A percentile compares a stretch with the other conserved stretches of the same genome.
Evolutionary conservation across 1,140 invertebrate genomes (phyloP).

Genomic region (Mylabris phalerata): DNA sequence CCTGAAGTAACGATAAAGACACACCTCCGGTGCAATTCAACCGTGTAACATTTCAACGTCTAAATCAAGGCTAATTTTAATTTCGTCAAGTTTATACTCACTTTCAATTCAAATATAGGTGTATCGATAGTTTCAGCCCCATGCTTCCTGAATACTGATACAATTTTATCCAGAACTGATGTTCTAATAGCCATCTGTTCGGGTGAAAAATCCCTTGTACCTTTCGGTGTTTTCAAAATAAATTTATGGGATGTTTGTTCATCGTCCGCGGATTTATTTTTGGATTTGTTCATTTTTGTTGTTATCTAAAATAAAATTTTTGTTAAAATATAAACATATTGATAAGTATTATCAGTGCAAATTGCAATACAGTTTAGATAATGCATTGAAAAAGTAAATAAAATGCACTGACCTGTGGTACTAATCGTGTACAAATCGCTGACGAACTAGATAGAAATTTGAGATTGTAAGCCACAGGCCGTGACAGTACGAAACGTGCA

Average conservation of each 20-base stretch:
- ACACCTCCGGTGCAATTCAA: not conserved
- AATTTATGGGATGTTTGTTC: slow-evolving; percentile 65
- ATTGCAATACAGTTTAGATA: too few species aligned
- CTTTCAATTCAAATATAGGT: slow-evolving; percentile 97
- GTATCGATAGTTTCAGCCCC: slow-evolving; percentile 99
- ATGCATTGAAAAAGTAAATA: slow-evolving; percentile 8
- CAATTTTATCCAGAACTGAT: slow-evolving; percentile 83
- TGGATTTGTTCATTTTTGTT: slow-evolving; percentile 69
- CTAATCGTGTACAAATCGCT: slow-evolving; percentile 16
- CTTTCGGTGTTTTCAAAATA: slow-evolving; percentile 87
- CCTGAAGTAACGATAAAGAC: not conserved
- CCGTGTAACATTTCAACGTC: not conserved
- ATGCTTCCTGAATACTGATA: slow-evolving; percentile 88
- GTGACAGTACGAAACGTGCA: slow-evolving; percentile 21
- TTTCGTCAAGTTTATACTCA: slow-evolving; percentile 38
- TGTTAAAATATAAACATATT: not conserved
- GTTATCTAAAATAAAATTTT: slow-evolving; percentile 53
- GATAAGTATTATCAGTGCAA: not conserved
- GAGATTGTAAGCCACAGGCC: slow-evolving; percentile 19
- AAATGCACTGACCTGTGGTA: slow-evolving; percentile 39
- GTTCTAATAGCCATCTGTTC: slow-evolving; percentile 91
- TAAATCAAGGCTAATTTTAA: not conserved
- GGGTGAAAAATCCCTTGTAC: slow-evolving; percentile 92
- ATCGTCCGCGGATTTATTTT: slow-evolving; percentile 58
- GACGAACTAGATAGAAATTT: slow-evolving; percentile 24